These are phyloP conservation scores for Melopsittacus undulatus DNA, from an alignment of 2,797 vertebrate species.

Conservation along the genomic window DNA sequence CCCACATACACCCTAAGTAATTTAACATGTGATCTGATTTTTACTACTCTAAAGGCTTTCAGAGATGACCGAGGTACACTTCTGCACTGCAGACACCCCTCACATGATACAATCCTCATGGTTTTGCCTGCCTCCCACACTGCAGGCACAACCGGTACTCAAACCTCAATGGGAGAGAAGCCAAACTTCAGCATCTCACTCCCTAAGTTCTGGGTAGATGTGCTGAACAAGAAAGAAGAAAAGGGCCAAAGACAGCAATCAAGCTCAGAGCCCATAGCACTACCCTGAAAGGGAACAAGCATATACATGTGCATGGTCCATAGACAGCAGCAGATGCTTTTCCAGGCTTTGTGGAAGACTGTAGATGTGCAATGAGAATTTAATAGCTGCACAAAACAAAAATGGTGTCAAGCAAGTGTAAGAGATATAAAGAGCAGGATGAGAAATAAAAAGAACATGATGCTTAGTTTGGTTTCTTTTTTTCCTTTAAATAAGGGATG, in stretches of 20 bases:
- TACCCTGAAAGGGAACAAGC: background rate
- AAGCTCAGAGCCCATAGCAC: background rate
- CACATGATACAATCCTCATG: background rate
- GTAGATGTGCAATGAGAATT: background rate
- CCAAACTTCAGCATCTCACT: background rate
- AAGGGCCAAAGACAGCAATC: background rate
- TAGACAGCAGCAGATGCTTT: background rate
- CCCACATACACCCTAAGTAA: background rate
- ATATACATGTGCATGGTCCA: accelerated
- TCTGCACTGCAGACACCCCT: background rate
- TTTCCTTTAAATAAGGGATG: accelerated
- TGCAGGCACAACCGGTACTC: background rate
- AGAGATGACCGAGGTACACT: background rate
- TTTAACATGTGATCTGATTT: background rate
- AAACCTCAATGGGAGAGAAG: background rate
- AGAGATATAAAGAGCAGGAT: background rate
- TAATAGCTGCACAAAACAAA: background rate
- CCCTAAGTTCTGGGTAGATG: background rate
- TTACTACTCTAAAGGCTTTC: background rate
- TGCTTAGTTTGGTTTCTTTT: background rate
- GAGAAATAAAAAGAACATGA: background rate
- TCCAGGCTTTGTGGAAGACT: background rate
- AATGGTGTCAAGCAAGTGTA: accelerated
- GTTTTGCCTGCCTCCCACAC: background rate
- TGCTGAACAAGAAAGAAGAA: background rate